These are phyloP conservation scores for Aethes cnicana DNA, from an alignment of 2,888 invertebrate genomes.

Conservation along the genomic window DNA sequence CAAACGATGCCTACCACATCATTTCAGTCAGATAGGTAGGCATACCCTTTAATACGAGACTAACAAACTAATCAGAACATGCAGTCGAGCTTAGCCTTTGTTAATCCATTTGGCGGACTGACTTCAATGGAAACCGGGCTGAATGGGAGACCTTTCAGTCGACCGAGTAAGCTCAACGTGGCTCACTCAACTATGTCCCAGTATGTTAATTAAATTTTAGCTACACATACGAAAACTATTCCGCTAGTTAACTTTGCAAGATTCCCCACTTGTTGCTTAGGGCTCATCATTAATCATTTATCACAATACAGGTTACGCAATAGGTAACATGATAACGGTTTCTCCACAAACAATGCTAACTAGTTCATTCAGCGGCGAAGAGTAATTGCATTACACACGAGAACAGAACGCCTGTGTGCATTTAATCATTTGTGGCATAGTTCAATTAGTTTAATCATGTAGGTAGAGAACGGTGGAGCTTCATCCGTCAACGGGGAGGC, in stretches of 20 bases:
- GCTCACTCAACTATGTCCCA: constrained; percentile 8
- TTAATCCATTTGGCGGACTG: constrained; percentile 11
- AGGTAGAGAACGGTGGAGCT: constrained; percentile 35
- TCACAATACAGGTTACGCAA: constrained; percentile 11
- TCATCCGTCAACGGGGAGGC: constrained; percentile 55
- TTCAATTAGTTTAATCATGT: constrained; percentile 58
- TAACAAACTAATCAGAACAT: constrained; percentile 10
- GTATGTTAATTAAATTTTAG: constrained; percentile 18
- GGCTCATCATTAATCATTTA: constrained; percentile 13
- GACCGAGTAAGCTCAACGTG: constrained; percentile 5
- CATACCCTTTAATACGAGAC: constrained; percentile 2
- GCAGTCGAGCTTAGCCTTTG: constrained; percentile 18
- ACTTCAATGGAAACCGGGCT: constrained; percentile 7
- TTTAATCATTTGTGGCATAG: constrained; percentile 51
- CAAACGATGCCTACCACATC: no score
- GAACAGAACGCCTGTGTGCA: constrained; percentile 32
- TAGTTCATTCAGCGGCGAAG: constrained; percentile 18
- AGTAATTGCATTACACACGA: constrained; percentile 28
- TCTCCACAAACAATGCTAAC: constrained; percentile 30
- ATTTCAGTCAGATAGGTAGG: no score
- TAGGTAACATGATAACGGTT: constrained; percentile 20
- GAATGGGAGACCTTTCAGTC: constrained; percentile 23
- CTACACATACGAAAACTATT: background rate
- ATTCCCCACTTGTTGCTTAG: constrained; percentile 14
- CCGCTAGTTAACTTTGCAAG: background rate